Evolutionary conservation across 2,888 invertebrate species (phyloP), one percentile per base, ranked within the genome.

Genomic region (Tanypteryx hageni): DNA sequence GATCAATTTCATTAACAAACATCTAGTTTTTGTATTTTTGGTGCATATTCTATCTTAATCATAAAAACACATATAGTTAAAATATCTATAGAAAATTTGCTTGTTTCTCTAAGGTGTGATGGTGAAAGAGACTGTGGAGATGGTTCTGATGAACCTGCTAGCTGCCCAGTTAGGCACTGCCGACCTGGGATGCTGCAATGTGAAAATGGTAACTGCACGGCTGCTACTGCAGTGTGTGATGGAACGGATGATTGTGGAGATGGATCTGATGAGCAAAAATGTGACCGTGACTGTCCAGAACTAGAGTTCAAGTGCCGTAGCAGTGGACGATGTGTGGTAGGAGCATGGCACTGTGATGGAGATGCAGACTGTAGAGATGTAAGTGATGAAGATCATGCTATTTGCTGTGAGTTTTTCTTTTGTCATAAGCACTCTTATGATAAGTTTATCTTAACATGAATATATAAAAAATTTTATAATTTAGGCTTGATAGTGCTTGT

Each of bases 131-230:
- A 98, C 94, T 99, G 99, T 94, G 97, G 97, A 94, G 99, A 99
- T 94, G 98, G 98, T 10, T 97, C 98, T 0, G 99, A 99, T 94
- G 99, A 99, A 94, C 97, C 98, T 0, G 95, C 96, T 0, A 97
- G 97, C 5, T 99, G 99, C 94, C 98, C 98, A 3, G 96, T 97
- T 16, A 96, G 99, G 14, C 97, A 97, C 93, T 99, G 99, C 94
- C 96, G 98, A 27, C 97, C 98, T 0, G 99, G 99, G 16, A 97
- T 98, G 68, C 99, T 98, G 97, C 99, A 99, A 94, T 99, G 99
- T 94, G 96, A 97, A 93, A 99, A 99, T 94, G 97, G 97, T 58
- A 98, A 98, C 95, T 99, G 99, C 94, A 98, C 98, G 0, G 98
- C 98, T 0, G 98, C 98, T 9, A 98, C 98, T 1, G 98, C 98